A percentile compares a stretch with the other conserved stretches of the same genome.
These are phyloP conservation scores for Polyploca ridens DNA, from an alignment of 2,888 invertebrate species.

Conservation along the genomic window DNA sequence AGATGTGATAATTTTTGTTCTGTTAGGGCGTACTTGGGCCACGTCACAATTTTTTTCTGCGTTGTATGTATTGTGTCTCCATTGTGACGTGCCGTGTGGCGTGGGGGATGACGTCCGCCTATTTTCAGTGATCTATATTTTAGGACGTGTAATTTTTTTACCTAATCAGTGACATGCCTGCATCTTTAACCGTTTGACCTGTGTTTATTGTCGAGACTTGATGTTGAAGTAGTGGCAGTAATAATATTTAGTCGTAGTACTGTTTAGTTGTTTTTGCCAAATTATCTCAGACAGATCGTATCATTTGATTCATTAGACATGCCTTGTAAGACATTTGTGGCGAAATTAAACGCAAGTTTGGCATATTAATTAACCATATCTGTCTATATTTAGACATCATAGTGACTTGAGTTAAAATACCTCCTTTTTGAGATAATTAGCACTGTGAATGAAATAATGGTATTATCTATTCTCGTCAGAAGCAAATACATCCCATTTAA, in stretches of 20 bases:
- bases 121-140: too few relatives aligned
- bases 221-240: too few relatives aligned
- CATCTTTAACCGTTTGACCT: too few relatives aligned
- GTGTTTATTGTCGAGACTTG: too few relatives aligned
- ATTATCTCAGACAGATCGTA: constrained; percentile 9
- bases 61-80: too few relatives aligned
- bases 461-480: background rate
- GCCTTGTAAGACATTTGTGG: constrained; percentile 1
- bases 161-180: too few relatives aligned
- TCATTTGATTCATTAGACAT: background rate
- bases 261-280: constrained; percentile 3
- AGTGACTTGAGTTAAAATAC: background rate
- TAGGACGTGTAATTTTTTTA: too few relatives aligned
- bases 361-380: constrained; percentile 5
- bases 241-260: background rate
- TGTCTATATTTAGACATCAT: constrained; percentile 8
- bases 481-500: too few relatives aligned
- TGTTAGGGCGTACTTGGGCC: too few relatives aligned
- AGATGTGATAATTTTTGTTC: background rate
- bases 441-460: background rate
- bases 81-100: too few relatives aligned
- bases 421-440: background rate
- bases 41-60: too few relatives aligned
- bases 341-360: constrained; percentile 8
- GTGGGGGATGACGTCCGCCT: too few relatives aligned